Base-by-base conservation (phyloP, 2,797 vertebrate genomes). In the Otolemur crassicaudatus region DNA sequence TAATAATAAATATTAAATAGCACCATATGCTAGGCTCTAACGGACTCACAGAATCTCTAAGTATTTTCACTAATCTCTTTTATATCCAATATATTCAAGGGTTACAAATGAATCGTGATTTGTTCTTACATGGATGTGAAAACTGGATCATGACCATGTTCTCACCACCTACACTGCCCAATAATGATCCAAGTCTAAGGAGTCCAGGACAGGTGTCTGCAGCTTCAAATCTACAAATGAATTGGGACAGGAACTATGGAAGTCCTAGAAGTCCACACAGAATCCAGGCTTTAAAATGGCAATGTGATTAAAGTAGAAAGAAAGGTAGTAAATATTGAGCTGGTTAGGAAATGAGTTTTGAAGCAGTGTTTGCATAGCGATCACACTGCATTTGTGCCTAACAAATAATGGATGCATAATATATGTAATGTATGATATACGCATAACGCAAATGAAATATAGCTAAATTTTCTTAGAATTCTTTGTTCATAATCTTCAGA, bases 401-500 rank as follows among this genome's bases (percentile, higher is more conserved):
- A 34, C 69, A 16, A 83, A 70, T 80, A 82, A 80, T 46, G 12
- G 10, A 31, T 67, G 12, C 29, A 73, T 89, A 91, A 65, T 43
- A 13, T 7, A 63, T 46, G 11, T 25, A 20, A 84, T 61, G 4
- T 27, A 19, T 72, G 27, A 53, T 20, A 22, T 29, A 73, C 49
- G 14, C 8, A 56, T 65, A 61, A 56, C 27, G 5, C 17, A 94
- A 88, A 79, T 73, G 53, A 43, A 56, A 69, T 67, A 20, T 10
- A 93, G 14, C 16, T 34, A 91, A 11, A 43, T 87, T 87, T 87
- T 84, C 58, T 90, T 83, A 22, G 80, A 94, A 49, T 87, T 8
- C 10, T 76, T 91, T 84, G 9, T 56, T 93, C 56, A 77, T 8
- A 53, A 3, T 80, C 37, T 82, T 40, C 8, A 65, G 73, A 60